phyloP scores from a whole-genome alignment of 2,888 invertebrate species.

The Tanytarsus gracilentus region DNA sequence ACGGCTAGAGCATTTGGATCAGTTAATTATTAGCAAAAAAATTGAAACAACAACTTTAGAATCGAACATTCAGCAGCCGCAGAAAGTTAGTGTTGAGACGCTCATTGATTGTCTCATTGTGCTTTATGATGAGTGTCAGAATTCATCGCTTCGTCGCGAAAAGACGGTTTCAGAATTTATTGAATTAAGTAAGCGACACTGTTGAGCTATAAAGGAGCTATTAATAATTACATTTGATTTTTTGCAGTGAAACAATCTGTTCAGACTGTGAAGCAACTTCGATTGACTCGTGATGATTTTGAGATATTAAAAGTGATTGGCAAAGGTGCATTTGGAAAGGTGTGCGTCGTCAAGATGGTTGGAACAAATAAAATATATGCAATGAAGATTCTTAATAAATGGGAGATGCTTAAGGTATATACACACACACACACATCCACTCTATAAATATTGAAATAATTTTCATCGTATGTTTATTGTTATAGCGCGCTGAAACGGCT shows the following conservation, averaged over 20 bases:
- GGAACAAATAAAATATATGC: slow-evolving; percentile 70
- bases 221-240: background rate
- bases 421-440: background rate
- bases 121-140: slow-evolving; percentile 94
- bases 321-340: slow-evolving; percentile 97
- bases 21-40: slow-evolving; percentile 8
- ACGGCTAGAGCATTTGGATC: slow-evolving; percentile 8
- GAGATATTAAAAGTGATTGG: slow-evolving; percentile 92
- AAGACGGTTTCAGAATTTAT: slow-evolving; percentile 97
- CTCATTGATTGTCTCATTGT: slow-evolving; percentile 86
- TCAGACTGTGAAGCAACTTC: slow-evolving; percentile 71
- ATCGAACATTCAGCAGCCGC: too few species aligned
- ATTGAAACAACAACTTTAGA: background rate
- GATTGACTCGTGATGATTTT: slow-evolving; percentile 90
- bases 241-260: slow-evolving; percentile 79
- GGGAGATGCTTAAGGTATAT: slow-evolving; percentile 84
- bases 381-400: slow-evolving; percentile 99
- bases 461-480: background rate
- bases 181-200: slow-evolving; percentile 64
- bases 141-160: slow-evolving; percentile 87
- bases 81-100: slow-evolving; percentile 58
- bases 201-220: background rate
- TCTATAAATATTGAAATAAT: background rate
- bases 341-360: slow-evolving; percentile 85
- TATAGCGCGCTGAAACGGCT: slow-evolving; percentile 74